Percentiles rank a stretch among this genome's conserved stretches.
phyloP scores from a whole-genome alignment of 2,888 invertebrate genomes.

The Orthonychiurus folsomi region DNA sequence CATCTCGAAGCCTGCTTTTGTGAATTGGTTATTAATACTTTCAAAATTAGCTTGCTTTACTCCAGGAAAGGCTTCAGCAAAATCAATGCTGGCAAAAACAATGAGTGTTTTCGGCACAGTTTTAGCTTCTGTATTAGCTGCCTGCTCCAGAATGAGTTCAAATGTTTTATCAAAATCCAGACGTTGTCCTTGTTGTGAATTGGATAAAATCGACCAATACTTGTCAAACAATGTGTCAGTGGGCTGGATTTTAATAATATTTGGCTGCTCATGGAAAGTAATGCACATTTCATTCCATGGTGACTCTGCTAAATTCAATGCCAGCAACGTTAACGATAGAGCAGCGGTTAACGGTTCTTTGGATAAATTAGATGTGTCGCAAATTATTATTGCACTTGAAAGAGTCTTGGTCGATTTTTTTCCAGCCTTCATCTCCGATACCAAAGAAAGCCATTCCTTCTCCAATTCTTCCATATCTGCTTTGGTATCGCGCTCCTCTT shows the following conservation, averaged over 20 bases:
- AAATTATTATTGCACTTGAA: constrained; percentile 11
- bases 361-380: constrained; percentile 32
- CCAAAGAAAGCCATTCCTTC: constrained; percentile 28
- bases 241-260: constrained; percentile 14
- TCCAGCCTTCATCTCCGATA: constrained; percentile 19
- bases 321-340: constrained; percentile 27
- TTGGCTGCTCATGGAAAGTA: constrained; percentile 24
- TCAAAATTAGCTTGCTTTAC: constrained; percentile 23
- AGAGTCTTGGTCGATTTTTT: background rate
- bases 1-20: constrained; percentile 16
- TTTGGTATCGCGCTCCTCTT: background rate
- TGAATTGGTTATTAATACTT: constrained; percentile 18
- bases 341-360: constrained; percentile 32
- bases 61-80: constrained; percentile 19
- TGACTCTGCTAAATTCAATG: constrained; percentile 16
- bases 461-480: constrained; percentile 16
- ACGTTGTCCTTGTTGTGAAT: constrained; percentile 21
- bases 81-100: constrained; percentile 33
- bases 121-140: no score
- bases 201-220: constrained; percentile 19
- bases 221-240: constrained; percentile 17
- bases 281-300: constrained; percentile 28
- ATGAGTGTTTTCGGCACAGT: constrained; percentile 30
- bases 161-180: constrained; percentile 15
- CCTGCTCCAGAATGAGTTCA: constrained; percentile 10